Conservation (phyloP, 2,113 vertebrate genomes). For the Rhinolophus ferrumequinum region DNA sequence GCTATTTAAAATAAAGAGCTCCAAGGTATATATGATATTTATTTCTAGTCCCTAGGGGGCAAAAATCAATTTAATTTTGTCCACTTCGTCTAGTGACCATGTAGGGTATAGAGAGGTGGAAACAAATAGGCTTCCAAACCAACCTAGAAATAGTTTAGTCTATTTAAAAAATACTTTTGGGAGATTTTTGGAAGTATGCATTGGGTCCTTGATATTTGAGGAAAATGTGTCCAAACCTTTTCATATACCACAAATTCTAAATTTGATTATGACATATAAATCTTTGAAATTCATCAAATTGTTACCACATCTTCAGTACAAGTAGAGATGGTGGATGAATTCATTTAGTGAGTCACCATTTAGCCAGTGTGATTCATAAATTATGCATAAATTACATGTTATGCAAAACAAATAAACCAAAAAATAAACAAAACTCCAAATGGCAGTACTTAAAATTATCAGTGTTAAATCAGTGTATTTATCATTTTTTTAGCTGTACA, state of each 20-base stretch:
- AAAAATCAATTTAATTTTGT: conserved; percentile 14
- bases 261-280: not conserved
- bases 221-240: not conserved
- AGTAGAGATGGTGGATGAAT: conserved; percentile 1
- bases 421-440: not conserved
- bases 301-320: not conserved
- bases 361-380: not conserved
- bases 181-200: not conserved
- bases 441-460: not conserved
- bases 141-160: not conserved
- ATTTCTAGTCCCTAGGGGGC: not conserved
- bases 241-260: conserved; percentile 16
- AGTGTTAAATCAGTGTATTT: not conserved
- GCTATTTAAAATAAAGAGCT: not conserved
- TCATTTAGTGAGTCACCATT: not conserved
- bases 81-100: not conserved
- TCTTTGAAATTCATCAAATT: conserved; percentile 14
- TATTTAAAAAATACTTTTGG: not conserved
- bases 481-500: not conserved
- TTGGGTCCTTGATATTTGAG: conserved; percentile 13
- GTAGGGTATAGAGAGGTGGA: not conserved
- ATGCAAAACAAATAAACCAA: not conserved
- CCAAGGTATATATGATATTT: not conserved
- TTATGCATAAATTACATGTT: not conserved
- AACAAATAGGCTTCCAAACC: not conserved